These are phyloP conservation scores for Oreochromis spilurus DNA, from an alignment of 2,113 vertebrate genomes.

Conservation along the genomic window DNA sequence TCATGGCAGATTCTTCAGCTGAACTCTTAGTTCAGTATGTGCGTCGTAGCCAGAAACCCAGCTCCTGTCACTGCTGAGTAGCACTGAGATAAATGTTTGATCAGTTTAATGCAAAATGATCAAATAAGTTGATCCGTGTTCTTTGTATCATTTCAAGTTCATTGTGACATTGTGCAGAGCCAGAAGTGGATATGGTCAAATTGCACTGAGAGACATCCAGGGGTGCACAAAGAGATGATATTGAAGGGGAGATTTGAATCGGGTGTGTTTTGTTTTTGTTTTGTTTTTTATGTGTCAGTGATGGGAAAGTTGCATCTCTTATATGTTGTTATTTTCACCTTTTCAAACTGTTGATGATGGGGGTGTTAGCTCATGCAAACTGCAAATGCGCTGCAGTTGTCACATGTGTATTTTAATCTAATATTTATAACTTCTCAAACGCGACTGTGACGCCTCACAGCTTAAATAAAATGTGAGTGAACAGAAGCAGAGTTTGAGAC, in stretches of 20 bases:
- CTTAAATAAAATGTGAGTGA: not conserved
- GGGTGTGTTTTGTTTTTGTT: not conserved
- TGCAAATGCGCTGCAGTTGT: not conserved
- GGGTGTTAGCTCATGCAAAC: not conserved
- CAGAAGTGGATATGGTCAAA: not conserved
- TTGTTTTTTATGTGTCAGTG: not conserved
- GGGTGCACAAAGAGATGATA: not conserved
- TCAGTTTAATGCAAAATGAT: not conserved
- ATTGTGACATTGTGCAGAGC: not conserved
- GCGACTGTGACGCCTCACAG: not conserved
- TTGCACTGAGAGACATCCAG: not conserved
- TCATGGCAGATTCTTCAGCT: not conserved
- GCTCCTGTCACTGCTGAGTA: not conserved
- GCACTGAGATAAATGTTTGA: not conserved
- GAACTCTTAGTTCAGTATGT: not conserved
- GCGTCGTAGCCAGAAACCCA: not conserved
- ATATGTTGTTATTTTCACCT: not conserved
- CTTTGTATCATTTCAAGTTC: not conserved
- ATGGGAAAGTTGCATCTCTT: not conserved
- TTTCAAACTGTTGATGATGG: not conserved
- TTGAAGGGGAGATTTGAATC: not conserved
- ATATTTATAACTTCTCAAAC: not conserved
- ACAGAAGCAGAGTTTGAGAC: not conserved
- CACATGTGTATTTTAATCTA: not conserved
- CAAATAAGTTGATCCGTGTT: not conserved